A percentile compares a stretch with the other conserved stretches of the same genome.
phyloP scores from a whole-genome alignment of 1,140 invertebrate genomes.

The Stegodyphus mimosarum region DNA sequence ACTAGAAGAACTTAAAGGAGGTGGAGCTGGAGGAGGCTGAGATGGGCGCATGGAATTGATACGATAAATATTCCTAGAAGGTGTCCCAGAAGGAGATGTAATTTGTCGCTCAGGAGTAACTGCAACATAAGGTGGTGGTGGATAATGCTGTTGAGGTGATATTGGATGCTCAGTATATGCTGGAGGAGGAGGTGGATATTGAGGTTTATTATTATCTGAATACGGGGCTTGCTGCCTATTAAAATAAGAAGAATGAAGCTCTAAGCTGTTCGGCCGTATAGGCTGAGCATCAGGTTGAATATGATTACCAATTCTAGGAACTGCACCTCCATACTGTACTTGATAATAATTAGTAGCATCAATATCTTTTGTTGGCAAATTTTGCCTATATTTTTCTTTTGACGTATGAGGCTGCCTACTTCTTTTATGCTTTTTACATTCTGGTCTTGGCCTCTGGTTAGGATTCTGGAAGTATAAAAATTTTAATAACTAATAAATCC shows the following conservation, averaged over 20 bases:
- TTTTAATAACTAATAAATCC: no score
- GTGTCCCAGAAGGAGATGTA: conserved; percentile 38
- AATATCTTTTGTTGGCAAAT: conserved; percentile 73
- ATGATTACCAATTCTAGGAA: conserved; percentile 68
- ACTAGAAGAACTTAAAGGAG: conserved; percentile 58
- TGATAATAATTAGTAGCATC: conserved; percentile 44
- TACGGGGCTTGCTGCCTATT: conserved; percentile 43
- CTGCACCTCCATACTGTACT: conserved; percentile 6
- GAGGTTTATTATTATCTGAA: conserved; percentile 62
- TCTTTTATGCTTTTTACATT: conserved; percentile 76
- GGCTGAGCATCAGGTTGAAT: conserved; percentile 66
- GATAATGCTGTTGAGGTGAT: conserved; percentile 61
- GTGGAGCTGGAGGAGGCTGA: conserved; percentile 64
- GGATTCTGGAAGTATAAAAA: conserved; percentile 22
- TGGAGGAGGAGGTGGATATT: conserved; percentile 64
- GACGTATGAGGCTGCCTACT: conserved; percentile 87
- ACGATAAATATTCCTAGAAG: conserved; percentile 40
- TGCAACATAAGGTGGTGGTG: conserved; percentile 59
- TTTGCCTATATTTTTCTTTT: conserved; percentile 83
- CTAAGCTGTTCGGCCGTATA: conserved; percentile 81
- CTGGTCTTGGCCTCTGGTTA: conserved; percentile 40
- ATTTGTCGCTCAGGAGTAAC: conserved; percentile 67
- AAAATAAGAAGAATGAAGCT: conserved; percentile 66
- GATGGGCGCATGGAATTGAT: conserved; percentile 42
- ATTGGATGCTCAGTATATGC: conserved; percentile 63